Conservation (phyloP, 2,797 vertebrate genomes). For the Gymnopithys bicolor region DNA sequence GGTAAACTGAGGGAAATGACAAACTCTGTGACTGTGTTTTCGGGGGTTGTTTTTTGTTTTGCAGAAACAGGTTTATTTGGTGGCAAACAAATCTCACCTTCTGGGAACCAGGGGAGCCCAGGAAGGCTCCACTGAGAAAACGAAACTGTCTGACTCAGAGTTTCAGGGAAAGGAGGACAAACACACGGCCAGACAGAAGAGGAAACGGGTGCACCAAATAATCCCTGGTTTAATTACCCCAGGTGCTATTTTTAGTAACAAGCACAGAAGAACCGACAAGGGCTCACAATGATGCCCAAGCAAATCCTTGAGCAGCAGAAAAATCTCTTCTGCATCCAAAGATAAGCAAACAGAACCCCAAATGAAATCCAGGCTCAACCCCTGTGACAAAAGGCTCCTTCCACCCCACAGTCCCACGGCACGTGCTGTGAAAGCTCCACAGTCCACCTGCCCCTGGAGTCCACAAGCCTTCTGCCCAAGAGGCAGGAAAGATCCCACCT, state of each 20-base stretch:
- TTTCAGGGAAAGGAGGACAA: constrained; percentile 48
- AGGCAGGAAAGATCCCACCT: neutral
- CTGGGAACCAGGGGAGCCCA: neutral
- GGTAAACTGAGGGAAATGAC: neutral
- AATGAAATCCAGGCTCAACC: neutral
- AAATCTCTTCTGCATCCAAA: neutral
- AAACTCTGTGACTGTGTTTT: neutral
- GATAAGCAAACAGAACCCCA: neutral
- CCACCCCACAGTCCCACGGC: neutral
- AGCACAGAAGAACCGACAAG: neutral
- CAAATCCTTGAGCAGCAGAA: neutral
- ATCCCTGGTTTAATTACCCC: neutral
- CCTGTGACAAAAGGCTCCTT: neutral
- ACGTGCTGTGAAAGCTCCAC: accelerated
- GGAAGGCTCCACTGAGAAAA: neutral
- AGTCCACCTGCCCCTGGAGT: neutral
- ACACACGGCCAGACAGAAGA: neutral
- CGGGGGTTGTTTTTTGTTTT: neutral
- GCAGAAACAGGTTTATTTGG: neutral
- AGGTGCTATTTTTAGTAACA: neutral
- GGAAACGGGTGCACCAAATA: neutral
- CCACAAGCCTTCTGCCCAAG: neutral
- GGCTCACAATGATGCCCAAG: neutral
- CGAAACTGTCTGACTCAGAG: constrained; percentile 55
- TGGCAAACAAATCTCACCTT: neutral